These are phyloP conservation scores for Rhopalosiphum nymphaeae DNA, from an alignment of 2,888 invertebrate genomes.

Conservation along the genomic window DNA sequence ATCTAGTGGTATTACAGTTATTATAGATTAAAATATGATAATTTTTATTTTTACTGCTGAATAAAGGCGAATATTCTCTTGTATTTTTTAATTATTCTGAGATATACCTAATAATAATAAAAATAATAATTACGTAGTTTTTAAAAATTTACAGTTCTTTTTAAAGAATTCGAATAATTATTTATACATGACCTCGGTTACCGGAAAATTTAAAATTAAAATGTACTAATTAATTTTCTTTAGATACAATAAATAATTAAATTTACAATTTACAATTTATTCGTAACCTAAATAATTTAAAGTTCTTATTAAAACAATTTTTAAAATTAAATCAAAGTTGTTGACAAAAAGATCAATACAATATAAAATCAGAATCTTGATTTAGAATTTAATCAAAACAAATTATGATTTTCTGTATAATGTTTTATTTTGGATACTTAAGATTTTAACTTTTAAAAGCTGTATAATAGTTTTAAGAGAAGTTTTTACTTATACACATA, in stretches of 20 bases:
- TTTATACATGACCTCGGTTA: neutral
- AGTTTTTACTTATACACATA: neutral
- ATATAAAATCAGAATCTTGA: neutral
- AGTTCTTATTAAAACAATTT: neutral
- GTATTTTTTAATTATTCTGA: neutral
- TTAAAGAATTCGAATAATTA: neutral
- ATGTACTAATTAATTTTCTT: neutral
- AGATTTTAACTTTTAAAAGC: slow-evolving; percentile 1
- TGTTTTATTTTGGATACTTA: neutral
- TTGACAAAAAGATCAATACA: neutral
- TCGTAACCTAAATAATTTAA: neutral
- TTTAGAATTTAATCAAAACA: neutral
- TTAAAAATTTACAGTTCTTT: neutral
- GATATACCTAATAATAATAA: neutral
- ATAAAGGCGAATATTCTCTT: neutral
- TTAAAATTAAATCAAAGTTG: neutral
- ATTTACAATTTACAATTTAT: neutral
- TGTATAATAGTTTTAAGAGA: neutral
- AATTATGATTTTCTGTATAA: neutral
- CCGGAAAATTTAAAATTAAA: neutral
- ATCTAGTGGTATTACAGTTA: neutral
- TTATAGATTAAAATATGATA: neutral
- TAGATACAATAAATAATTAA: neutral
- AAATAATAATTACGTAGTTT: neutral
- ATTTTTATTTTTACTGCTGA: neutral